Conservation (phyloP, 2,113 vertebrate species). For the Corythaeola cristata region DNA sequence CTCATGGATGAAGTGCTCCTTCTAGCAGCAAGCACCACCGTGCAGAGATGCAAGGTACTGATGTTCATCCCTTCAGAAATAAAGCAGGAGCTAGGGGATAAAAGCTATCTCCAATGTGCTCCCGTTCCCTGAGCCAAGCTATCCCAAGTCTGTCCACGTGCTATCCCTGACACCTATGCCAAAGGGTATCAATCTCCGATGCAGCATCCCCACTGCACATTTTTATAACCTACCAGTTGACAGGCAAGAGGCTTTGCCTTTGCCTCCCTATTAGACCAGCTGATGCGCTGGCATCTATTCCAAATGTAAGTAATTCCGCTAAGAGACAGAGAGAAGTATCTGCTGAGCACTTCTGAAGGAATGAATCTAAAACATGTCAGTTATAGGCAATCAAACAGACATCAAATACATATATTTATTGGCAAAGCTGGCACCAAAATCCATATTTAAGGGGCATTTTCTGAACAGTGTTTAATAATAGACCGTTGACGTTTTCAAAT, state of each 20-base stretch:
- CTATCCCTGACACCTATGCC: no score
- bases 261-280: not conserved
- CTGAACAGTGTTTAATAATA: not conserved
- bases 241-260: not conserved
- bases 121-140: not conserved
- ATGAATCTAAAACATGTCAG: not conserved
- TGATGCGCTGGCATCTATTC: fast-evolving
- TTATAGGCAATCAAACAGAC: not conserved
- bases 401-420: not conserved
- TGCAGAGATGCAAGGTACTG: no score
- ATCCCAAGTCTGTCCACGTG: not conserved
- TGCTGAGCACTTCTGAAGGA: not conserved
- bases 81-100: not conserved
- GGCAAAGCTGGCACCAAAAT: not conserved
- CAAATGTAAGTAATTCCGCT: not conserved
- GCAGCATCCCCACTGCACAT: fast-evolving
- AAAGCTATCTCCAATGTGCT: not conserved
- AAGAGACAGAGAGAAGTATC: not conserved
- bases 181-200: no score
- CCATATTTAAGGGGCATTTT: not conserved
- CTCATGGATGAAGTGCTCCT: not conserved
- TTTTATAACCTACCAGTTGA: not conserved
- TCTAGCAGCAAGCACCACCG: not conserved
- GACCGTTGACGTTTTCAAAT: not conserved
- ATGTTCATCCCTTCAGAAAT: not conserved